Evolutionary conservation across 2,797 vertebrate genomes (phyloP).

Genomic region (Knipowitschia caucasica): DNA sequence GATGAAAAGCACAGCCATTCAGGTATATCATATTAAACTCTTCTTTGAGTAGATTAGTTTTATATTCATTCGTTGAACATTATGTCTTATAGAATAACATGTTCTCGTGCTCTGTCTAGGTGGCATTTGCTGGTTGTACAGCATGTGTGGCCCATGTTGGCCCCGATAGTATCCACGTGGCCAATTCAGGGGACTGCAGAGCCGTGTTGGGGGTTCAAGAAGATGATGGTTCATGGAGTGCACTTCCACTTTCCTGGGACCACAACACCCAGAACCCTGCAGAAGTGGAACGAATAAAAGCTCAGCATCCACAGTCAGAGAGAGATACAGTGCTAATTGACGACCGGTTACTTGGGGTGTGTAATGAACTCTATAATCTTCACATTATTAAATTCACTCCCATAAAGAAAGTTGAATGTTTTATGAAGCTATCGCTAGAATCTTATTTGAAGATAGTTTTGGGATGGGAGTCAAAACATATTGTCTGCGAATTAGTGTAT

Average conservation of each 20-base stretch:
- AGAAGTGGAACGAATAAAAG: conserved; percentile 82
- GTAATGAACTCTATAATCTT: conserved; percentile 9
- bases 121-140: conserved; percentile 90
- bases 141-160: conserved; percentile 89
- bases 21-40: conserved; percentile 62
- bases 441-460: no score
- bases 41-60: not conserved
- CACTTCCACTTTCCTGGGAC: conserved; percentile 85
- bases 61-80: not conserved
- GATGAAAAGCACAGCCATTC: conserved; percentile 84
- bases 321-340: conserved; percentile 83
- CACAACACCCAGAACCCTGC: conserved; percentile 83
- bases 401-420: no score
- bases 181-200: conserved; percentile 89
- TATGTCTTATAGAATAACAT: not conserved
- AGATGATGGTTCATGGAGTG: conserved; percentile 84
- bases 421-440: no score
- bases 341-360: conserved; percentile 85
- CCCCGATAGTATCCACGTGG: conserved; percentile 81
- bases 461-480: no score
- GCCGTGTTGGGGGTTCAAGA: conserved; percentile 86
- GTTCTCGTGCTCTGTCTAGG: conserved; percentile 55
- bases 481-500: no score
- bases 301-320: conserved; percentile 86
- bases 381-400: no score